Base-by-base conservation (phyloP, 2,888 invertebrate genomes). In the Neoascia interrupta region DNA sequence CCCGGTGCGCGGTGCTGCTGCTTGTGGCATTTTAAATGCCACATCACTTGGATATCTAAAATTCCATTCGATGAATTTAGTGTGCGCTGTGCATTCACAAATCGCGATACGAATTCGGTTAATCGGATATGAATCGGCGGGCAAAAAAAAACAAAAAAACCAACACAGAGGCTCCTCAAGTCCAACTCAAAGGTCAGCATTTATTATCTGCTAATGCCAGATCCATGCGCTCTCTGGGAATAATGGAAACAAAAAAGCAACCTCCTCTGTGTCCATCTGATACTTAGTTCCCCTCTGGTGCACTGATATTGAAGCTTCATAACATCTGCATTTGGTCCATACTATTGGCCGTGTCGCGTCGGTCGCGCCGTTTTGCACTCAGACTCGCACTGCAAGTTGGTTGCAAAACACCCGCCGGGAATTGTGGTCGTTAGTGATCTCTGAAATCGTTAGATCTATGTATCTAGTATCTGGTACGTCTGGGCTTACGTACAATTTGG, bases 351-450 rank as follows among this genome's bases (percentile, higher is more conserved):
- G 37, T 26, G 56, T 64, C 56, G 37, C 61, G 61, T 47, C 16
- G 36, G 37, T 11, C 10, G 13, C 13, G 13, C 34, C 18, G 60
- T 61, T 37, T 47, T 21, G 47, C 19, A 34, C 45, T 11, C 23
- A 8, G 16, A 3, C 2, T n/a, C 31, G n/a, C 8, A 19, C 5
- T 19, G 1, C 26, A 11, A 39, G 53, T 64, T 39, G 56, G 53
- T 76, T 76, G 63, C 66, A 28, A 79, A 72, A 79, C 54, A 37
- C 64, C 54, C 58, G 41, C 39, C 54, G 66, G 66, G 60, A 63
- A 53, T 79, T 68, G 73, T 66, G 73, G 79, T 79, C 79, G 79
- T 61, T 79, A 73, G 64, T 34, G 54, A 73, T 73, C 68, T 72
- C 60, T 54, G 70, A 61, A 61, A 61, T 63, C 63, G 53, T 54